Conservation (phyloP, 2,113 vertebrate genomes). For the Zingel zingel region DNA sequence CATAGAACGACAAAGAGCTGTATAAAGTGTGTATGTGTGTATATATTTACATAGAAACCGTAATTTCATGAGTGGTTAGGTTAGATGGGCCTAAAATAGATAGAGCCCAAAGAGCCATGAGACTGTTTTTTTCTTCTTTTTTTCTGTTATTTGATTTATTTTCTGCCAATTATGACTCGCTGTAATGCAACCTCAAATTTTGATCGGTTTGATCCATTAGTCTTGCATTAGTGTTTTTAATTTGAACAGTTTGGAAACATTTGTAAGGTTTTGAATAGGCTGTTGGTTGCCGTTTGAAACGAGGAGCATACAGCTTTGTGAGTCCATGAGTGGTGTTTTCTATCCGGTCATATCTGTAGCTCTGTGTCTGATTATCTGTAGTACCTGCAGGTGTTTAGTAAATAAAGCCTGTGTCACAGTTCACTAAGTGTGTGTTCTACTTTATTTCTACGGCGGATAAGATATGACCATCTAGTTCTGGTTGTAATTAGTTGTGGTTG, state of each 20-base stretch:
- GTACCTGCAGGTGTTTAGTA: slow-evolving; percentile 73
- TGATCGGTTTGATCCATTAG: slow-evolving; percentile 49
- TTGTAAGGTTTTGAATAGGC: slow-evolving; percentile 52
- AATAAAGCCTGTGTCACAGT: slow-evolving; percentile 79
- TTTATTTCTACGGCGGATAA: neutral
- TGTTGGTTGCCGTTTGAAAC: neutral
- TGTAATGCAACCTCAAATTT: slow-evolving; percentile 41
- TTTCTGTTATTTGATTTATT: slow-evolving; percentile 10
- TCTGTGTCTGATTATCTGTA: slow-evolving; percentile 67
- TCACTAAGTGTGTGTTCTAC: slow-evolving; percentile 18
- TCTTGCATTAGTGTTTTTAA: slow-evolving; percentile 48
- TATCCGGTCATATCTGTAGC: slow-evolving; percentile 35
- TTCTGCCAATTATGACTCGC: slow-evolving; percentile 43
- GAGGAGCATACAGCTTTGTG: slow-evolving; percentile 33
- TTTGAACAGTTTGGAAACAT: slow-evolving; percentile 52
- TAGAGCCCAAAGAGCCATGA: slow-evolving; percentile 16
- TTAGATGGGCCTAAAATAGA: slow-evolving; percentile 44
- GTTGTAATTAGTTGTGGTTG: neutral
- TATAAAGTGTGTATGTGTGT: slow-evolving; percentile 60
- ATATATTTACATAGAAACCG: slow-evolving; percentile 60
- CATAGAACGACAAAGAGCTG: slow-evolving; percentile 54
- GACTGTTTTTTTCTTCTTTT: neutral
- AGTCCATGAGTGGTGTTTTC: slow-evolving; percentile 61
- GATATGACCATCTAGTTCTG: neutral
- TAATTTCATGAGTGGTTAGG: slow-evolving; percentile 59